Conservation (phyloP, 37 sponge, comb jelly and placozoan genomes). For the Geodia barretti region DNA sequence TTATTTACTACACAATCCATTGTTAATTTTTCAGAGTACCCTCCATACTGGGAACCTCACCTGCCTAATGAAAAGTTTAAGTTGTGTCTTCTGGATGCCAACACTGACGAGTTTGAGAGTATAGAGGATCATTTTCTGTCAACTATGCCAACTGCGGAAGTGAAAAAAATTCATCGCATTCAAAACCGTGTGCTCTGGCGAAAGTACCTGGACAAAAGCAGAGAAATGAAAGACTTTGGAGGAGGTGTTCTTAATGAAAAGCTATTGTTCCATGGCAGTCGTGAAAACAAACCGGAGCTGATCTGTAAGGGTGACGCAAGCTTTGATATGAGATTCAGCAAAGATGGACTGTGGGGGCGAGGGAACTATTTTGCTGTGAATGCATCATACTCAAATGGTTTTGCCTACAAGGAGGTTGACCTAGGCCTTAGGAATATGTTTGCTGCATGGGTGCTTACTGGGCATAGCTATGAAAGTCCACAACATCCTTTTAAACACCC, state of each 20-base stretch:
- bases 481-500: constrained; percentile 32
- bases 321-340: constrained; percentile 63
- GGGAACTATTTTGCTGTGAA: constrained; percentile 77
- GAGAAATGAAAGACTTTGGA: constrained; percentile 3
- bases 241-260: constrained; percentile 4
- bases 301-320: constrained; percentile 54
- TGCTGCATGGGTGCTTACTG: constrained; percentile 60
- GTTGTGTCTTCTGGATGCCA: background rate
- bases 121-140: constrained; percentile 9
- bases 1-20: background rate
- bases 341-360: constrained; percentile 65
- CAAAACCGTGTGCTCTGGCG: constrained; percentile 66
- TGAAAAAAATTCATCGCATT: constrained; percentile 46
- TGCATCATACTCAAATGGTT: constrained; percentile 52
- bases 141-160: constrained; percentile 25
- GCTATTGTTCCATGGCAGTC: constrained; percentile 60
- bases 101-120: constrained; percentile 22
- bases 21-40: constrained; percentile 14
- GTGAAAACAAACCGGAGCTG: constrained; percentile 31
- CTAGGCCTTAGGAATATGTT: constrained; percentile 28
- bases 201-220: constrained; percentile 29
- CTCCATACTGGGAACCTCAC: constrained; percentile 48
- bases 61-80: background rate
- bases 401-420: constrained; percentile 10
- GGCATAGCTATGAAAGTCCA: constrained; percentile 14